Evolutionary conservation across 35 echinoderm and acorn worm species (phyloP).

Genomic region (Hemicentrotus pulcherrimus): DNA sequence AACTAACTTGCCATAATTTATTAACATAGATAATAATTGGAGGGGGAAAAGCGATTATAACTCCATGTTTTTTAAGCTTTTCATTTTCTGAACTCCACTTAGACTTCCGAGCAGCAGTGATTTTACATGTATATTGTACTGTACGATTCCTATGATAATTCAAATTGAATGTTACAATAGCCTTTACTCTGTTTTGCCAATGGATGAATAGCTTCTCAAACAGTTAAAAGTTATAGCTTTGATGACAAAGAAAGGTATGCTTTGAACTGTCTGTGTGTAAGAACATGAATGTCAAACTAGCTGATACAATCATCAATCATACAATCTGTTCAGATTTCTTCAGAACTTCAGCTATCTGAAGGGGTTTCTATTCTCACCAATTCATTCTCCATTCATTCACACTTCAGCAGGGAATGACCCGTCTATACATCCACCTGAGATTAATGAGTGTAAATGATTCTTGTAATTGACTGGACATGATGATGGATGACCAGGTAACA

Average conservation of each 20-base stretch:
- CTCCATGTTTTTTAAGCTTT: no score
- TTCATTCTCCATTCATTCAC: conserved; percentile 16
- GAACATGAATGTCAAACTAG: neutral
- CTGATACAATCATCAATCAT: conserved; percentile 2
- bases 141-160: neutral
- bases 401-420: neutral
- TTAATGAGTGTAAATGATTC: conserved; percentile 21
- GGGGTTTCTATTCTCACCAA: neutral
- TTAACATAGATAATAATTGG: neutral
- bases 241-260: neutral
- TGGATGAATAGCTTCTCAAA: neutral
- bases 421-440: conserved; percentile 14
- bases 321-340: neutral
- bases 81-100: no score
- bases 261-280: neutral
- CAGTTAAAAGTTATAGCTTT: neutral
- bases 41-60: neutral
- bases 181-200: neutral
- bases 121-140: neutral
- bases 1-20: neutral
- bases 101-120: neutral
- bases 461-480: neutral
- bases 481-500: conserved; percentile 22
- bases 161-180: neutral
- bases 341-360: neutral